Conservation (phyloP, 1,140 invertebrate genomes). For the Drosophila nannoptera region DNA sequence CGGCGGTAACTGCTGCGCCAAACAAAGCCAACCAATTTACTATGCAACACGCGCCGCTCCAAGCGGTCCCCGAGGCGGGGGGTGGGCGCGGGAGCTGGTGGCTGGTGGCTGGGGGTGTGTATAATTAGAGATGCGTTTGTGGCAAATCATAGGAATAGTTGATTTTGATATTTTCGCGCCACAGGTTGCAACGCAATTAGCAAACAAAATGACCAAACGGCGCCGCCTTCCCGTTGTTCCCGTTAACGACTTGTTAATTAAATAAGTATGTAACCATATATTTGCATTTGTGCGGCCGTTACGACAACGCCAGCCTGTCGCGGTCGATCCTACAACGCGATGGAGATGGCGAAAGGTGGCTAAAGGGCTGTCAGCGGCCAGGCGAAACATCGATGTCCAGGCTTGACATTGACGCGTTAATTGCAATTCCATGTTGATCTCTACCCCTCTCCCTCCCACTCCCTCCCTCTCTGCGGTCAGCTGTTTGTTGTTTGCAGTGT, state of each 20-base stretch:
- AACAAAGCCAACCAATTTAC: slow-evolving; percentile 40
- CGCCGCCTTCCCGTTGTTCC: slow-evolving; percentile 25
- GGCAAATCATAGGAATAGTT: slow-evolving; percentile 14
- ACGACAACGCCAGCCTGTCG: slow-evolving; percentile 1
- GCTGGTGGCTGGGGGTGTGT: not conserved
- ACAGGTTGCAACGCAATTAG: slow-evolving; percentile 73
- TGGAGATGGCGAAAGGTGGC: not conserved
- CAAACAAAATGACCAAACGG: slow-evolving; percentile 40
- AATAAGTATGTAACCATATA: slow-evolving; percentile 50
- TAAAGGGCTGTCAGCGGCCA: slow-evolving; percentile 9
- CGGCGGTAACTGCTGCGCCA: not conserved
- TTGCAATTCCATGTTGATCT: slow-evolving; percentile 73
- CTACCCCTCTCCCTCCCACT: too few relatives aligned
- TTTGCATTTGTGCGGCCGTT: slow-evolving; percentile 8
- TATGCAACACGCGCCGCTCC: slow-evolving; percentile 16
- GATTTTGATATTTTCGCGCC: slow-evolving; percentile 42
- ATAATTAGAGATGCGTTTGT: slow-evolving; percentile 23
- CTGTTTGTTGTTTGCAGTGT: slow-evolving; percentile 30
- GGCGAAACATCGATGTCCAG: slow-evolving; percentile 45
- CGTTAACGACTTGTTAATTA: slow-evolving; percentile 66
- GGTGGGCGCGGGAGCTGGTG: too few relatives aligned
- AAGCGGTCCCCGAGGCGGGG: not conserved
- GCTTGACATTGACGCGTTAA: slow-evolving; percentile 73
- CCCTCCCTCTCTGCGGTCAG: slow-evolving; percentile 33
- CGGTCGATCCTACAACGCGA: not conserved